phyloP scores from a whole-genome alignment of 1,140 invertebrate species.

The Yoshiicerus persimilis region DNA sequence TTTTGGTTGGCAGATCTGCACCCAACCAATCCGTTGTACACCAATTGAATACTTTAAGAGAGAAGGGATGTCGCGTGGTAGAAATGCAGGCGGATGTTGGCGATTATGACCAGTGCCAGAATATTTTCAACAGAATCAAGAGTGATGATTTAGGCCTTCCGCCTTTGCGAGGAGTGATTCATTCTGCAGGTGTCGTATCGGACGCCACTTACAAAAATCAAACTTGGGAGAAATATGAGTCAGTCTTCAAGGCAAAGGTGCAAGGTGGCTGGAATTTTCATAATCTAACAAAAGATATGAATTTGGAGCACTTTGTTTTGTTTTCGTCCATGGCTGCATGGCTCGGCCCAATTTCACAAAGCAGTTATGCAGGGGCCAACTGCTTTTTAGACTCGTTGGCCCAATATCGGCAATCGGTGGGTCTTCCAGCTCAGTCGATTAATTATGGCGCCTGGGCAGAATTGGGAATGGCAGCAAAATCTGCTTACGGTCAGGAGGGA shows the following conservation, averaged over 20 bases:
- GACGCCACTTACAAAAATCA: not conserved
- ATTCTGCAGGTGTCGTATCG: constrained; percentile 11
- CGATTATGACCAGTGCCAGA: not conserved
- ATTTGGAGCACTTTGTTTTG: constrained; percentile 21
- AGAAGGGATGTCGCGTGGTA: not conserved
- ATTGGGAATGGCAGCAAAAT: too few relatives aligned
- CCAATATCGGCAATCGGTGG: not conserved
- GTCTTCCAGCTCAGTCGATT: not conserved
- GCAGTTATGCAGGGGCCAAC: not conserved
- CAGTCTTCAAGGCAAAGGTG: constrained; percentile 24
- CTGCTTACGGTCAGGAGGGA: too few relatives aligned
- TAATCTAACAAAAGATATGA: not conserved
- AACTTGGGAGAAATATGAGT: not conserved
- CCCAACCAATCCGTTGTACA: not conserved
- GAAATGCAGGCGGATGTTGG: not conserved
- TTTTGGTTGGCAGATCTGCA: not conserved
- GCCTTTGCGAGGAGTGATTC: constrained; percentile 27
- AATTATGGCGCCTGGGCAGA: too few relatives aligned
- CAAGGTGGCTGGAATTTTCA: constrained; percentile 26
- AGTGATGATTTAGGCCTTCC: not conserved
- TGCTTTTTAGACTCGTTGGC: constrained; percentile 2
- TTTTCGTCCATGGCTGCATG: not conserved
- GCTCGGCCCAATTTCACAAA: not conserved
- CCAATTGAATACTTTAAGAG: not conserved
- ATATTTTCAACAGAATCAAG: not conserved